These are phyloP conservation scores for Asteroscopus sphinx DNA, from an alignment of 2,888 invertebrate genomes.

Conservation along the genomic window DNA sequence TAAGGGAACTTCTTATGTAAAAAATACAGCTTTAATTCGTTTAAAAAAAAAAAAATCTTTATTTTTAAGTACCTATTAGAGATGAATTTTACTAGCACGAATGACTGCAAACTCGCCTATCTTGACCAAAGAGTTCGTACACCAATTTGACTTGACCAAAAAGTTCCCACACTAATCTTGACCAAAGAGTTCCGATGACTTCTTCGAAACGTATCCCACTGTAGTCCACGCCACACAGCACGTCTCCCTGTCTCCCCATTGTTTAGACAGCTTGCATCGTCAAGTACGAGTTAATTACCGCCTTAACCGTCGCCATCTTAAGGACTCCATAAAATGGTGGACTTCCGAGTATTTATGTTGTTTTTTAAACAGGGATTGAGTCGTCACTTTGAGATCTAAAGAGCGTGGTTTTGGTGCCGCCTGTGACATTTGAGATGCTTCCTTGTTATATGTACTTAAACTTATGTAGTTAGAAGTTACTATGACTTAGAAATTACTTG, in stretches of 20 bases:
- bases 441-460: slow-evolving; percentile 28
- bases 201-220: neutral
- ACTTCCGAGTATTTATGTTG: slow-evolving; percentile 58
- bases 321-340: slow-evolving; percentile 54
- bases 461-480: slow-evolving; percentile 23
- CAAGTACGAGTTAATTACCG: slow-evolving; percentile 56
- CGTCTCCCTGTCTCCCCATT: slow-evolving; percentile 32
- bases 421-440: slow-evolving; percentile 45
- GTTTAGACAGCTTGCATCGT: slow-evolving; percentile 57
- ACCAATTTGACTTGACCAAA: no score
- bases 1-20: neutral
- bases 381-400: slow-evolving; percentile 50
- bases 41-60: no score
- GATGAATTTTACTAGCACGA: no score
- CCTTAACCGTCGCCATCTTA: slow-evolving; percentile 46
- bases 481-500: no score
- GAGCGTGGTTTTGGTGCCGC: slow-evolving; percentile 34
- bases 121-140: no score
- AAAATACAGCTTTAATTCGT: no score
- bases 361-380: slow-evolving; percentile 56
- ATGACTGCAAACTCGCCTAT: no score
- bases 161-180: no score
- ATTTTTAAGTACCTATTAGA: no score
- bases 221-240: no score
- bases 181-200: no score